These are phyloP conservation scores for Hypolimnas misippus DNA, from an alignment of 2,888 invertebrate genomes.

Conservation along the genomic window DNA sequence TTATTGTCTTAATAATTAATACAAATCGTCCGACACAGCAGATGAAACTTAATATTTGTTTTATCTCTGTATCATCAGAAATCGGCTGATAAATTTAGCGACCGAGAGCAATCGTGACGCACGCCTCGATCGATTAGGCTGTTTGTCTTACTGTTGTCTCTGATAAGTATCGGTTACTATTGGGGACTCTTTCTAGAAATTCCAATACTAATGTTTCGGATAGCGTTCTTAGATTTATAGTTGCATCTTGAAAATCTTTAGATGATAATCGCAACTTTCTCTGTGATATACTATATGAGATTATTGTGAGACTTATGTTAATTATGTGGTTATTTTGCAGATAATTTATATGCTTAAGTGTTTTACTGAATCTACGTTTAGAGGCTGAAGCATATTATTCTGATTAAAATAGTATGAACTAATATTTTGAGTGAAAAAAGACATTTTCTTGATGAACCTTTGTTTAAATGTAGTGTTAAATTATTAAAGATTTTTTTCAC, in stretches of 20 bases:
- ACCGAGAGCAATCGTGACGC: slow-evolving; percentile 38
- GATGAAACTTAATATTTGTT: slow-evolving; percentile 34
- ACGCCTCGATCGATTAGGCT: slow-evolving; percentile 35
- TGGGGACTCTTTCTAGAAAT: slow-evolving; percentile 27
- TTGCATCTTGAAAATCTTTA: not conserved
- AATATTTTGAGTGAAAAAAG: too few species aligned
- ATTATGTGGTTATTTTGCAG: too few species aligned
- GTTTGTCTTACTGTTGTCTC: slow-evolving; percentile 15
- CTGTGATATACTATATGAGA: not conserved
- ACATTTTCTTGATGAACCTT: too few species aligned
- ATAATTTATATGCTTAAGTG: too few species aligned
- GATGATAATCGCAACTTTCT: not conserved
- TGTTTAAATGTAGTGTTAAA: too few species aligned
- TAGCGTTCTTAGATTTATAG: slow-evolving; percentile 2
- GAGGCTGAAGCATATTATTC: too few species aligned
- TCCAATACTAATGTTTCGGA: slow-evolving; percentile 15
- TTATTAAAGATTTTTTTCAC: too few species aligned
- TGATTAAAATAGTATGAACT: too few species aligned
- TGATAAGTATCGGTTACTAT: slow-evolving; percentile 33
- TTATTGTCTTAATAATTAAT: slow-evolving; percentile 37
- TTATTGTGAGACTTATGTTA: not conserved
- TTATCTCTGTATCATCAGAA: slow-evolving; percentile 37
- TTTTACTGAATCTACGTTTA: too few species aligned
- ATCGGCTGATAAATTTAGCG: slow-evolving; percentile 30
- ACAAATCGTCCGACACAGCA: slow-evolving; percentile 29